phyloP scores from a whole-genome alignment of 2,113 vertebrate species.

The Pycnonotus jocosus region DNA sequence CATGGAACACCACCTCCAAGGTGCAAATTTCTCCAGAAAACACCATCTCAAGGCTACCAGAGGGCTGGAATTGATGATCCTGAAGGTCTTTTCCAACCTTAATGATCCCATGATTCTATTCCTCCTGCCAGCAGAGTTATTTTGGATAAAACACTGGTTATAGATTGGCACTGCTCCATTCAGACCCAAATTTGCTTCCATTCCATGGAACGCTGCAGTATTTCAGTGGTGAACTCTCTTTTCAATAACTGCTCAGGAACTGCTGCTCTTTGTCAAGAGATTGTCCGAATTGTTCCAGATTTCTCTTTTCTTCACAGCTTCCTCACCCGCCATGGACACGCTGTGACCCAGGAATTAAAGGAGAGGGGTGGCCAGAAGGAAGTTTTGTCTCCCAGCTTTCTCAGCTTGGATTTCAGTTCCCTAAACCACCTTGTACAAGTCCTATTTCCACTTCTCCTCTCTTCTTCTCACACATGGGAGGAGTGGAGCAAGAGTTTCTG shows the following conservation, averaged over 20 bases:
- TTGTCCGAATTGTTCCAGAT: not conserved
- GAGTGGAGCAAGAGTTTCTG: not conserved
- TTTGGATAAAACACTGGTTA: not conserved
- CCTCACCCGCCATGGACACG: not conserved
- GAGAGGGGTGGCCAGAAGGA: not conserved
- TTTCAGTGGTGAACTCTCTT: not conserved
- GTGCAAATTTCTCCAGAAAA: not conserved
- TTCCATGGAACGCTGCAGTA: not conserved
- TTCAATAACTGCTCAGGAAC: not conserved
- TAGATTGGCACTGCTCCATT: rapidly evolving
- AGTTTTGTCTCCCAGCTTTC: not conserved
- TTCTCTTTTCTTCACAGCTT: not conserved
- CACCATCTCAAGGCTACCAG: not conserved
- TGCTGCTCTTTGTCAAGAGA: not conserved
- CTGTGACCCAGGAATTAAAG: not conserved
- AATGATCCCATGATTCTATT: rapidly evolving
- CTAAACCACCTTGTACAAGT: not conserved
- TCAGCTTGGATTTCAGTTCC: not conserved
- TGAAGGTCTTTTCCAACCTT: not conserved
- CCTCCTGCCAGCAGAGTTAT: not conserved
- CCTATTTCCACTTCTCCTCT: not conserved
- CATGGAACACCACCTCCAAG: rapidly evolving
- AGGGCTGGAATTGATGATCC: not conserved
- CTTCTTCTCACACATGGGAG: not conserved
- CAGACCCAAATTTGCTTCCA: not conserved